phyloP scores from a whole-genome alignment of 2,113 vertebrate genomes.

The Syngnathoides biaculeatus region DNA sequence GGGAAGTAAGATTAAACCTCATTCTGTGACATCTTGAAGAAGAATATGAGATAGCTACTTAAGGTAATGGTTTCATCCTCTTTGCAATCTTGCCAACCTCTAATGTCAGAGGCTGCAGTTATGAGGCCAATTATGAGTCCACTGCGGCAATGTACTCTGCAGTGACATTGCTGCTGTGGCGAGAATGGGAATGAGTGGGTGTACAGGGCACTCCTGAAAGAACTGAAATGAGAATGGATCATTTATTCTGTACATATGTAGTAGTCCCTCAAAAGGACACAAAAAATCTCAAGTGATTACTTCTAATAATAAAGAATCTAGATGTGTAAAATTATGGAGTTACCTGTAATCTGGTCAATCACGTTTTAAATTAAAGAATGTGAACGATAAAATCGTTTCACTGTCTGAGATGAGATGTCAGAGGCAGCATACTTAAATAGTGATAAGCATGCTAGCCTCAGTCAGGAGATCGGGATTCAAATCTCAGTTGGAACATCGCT shows the following conservation, averaged over 20 bases:
- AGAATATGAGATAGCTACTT: neutral
- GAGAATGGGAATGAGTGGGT: neutral
- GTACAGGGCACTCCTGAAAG: neutral
- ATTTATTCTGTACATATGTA: neutral
- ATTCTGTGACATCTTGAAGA: neutral
- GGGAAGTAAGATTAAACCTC: neutral
- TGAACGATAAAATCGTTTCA: too few relatives aligned
- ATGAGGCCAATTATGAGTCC: slow-evolving; percentile 2
- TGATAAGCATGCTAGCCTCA: too few relatives aligned
- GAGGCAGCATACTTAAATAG: too few relatives aligned
- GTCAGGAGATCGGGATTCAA: too few relatives aligned
- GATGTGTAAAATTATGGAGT: neutral
- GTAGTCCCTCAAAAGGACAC: neutral
- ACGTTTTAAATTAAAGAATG: neutral
- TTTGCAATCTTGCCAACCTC: neutral
- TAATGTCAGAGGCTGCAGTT: neutral
- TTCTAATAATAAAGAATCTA: neutral
- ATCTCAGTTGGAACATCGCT: too few relatives aligned
- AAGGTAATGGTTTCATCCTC: neutral
- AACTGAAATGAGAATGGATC: neutral
- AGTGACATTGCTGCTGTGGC: neutral
- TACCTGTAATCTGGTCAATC: neutral
- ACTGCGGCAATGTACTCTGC: neutral
- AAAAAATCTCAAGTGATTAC: neutral
- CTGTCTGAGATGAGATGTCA: too few relatives aligned